Percentiles rank a stretch among this genome's conserved stretches.
Conservation (phyloP, 2,797 vertebrate genomes). For the Scarus forsteni region DNA sequence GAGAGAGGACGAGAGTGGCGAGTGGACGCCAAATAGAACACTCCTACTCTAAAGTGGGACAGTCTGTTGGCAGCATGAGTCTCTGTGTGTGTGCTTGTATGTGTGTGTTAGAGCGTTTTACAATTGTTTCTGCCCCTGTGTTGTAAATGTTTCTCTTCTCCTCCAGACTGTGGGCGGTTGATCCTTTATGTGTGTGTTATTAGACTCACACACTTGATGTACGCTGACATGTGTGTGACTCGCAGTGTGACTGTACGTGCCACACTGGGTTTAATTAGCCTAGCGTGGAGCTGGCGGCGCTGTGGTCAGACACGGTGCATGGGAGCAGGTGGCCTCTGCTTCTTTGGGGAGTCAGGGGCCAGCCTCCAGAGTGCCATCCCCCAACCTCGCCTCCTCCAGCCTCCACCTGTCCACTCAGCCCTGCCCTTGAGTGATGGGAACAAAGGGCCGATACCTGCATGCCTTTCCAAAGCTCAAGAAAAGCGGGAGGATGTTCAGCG, state of each 20-base stretch:
- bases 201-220: constrained; percentile 59
- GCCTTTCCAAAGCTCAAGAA: constrained; percentile 31
- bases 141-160: constrained; percentile 64
- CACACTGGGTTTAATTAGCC: constrained; percentile 82
- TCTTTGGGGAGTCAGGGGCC: constrained; percentile 55
- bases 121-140: constrained; percentile 57
- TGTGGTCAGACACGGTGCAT: constrained; percentile 68
- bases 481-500: constrained; percentile 32
- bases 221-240: constrained; percentile 59
- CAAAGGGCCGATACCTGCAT: constrained; percentile 56
- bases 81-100: constrained; percentile 35
- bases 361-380: constrained; percentile 29
- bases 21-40: constrained; percentile 72
- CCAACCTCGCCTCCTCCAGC: background rate
- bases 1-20: constrained; percentile 62
- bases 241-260: constrained; percentile 71
- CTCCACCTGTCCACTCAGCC: constrained; percentile 43
- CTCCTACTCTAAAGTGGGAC: constrained; percentile 74
- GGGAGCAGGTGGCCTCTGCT: constrained; percentile 80
- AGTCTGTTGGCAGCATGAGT: constrained; percentile 72
- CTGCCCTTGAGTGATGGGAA: constrained; percentile 49
- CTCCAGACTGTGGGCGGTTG: constrained; percentile 60
- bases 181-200: constrained; percentile 62
- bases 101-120: constrained; percentile 36
- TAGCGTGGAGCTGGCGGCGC: constrained; percentile 55